A percentile compares a stretch with the other conserved stretches of the same genome.
Evolutionary conservation across 2,888 invertebrate genomes (phyloP).

Genomic region (Plemyria rubiginata): DNA sequence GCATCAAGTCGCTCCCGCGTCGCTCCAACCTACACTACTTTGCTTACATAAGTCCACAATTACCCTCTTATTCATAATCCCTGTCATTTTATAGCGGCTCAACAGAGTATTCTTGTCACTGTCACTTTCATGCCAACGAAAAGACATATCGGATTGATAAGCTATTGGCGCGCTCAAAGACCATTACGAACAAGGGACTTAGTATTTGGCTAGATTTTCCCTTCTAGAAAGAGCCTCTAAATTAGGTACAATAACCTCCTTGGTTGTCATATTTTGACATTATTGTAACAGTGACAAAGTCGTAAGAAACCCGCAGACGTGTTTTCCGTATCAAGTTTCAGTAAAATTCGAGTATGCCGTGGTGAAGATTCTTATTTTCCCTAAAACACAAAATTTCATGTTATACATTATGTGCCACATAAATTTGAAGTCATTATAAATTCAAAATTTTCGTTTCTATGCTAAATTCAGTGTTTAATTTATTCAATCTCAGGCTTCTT

Average conservation of each 20-base stretch:
- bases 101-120: too few species aligned
- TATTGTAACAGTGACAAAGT: constrained; percentile 22
- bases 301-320: background rate
- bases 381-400: constrained; percentile 30
- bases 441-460: constrained; percentile 43
- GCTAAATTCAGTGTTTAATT: constrained; percentile 36
- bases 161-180: too few species aligned
- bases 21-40: too few species aligned
- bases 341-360: constrained; percentile 48
- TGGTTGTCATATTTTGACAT: constrained; percentile 20
- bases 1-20: too few species aligned
- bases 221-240: too few species aligned
- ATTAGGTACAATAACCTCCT: constrained; percentile 15
- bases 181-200: too few species aligned
- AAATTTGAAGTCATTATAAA: constrained; percentile 26
- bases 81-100: too few species aligned
- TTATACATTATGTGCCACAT: constrained; percentile 22
- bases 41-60: too few species aligned
- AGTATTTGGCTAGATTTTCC: too few species aligned
- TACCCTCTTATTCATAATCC: too few species aligned
- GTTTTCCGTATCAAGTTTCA: constrained; percentile 20
- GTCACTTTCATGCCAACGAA: too few species aligned
- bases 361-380: constrained; percentile 41
- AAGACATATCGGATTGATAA: too few species aligned
- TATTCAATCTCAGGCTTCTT: background rate